Conservation (phyloP, 2,797 vertebrate genomes). For the Clamator glandarius region DNA sequence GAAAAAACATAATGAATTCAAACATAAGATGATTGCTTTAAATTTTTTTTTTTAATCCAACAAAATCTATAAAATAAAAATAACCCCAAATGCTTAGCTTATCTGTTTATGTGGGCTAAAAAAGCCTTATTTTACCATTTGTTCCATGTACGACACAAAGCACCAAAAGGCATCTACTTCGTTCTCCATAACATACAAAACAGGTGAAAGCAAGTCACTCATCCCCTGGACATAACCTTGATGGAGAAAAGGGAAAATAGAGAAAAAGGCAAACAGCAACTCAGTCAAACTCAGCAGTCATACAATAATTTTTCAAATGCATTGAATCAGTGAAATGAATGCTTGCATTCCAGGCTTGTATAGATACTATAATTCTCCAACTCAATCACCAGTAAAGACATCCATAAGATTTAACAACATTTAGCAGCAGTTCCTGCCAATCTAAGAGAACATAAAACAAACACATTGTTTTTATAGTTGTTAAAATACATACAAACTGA, state of each 20-base stretch:
- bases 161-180: constrained; percentile 98
- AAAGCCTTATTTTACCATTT: constrained; percentile 84
- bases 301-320: background rate
- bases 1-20: background rate
- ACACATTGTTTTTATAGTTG: background rate
- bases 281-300: background rate
- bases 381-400: background rate
- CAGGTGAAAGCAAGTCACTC: constrained; percentile 95
- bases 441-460: background rate
- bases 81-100: background rate
- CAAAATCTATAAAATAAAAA: background rate
- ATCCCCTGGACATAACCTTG: constrained; percentile 96
- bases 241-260: background rate
- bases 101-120: background rate
- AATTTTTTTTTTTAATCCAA: background rate
- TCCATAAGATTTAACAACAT: background rate
- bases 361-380: background rate
- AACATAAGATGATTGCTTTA: background rate
- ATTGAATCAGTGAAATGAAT: background rate
- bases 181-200: constrained; percentile 95
- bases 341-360: background rate
- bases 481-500: background rate
- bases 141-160: constrained; percentile 95
- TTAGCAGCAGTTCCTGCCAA: background rate
- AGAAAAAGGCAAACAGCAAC: background rate